Percentiles rank a stretch among this genome's conserved stretches.
Evolutionary conservation across 2,113 vertebrate species (phyloP).

Genomic region (Indicator maculatus): DNA sequence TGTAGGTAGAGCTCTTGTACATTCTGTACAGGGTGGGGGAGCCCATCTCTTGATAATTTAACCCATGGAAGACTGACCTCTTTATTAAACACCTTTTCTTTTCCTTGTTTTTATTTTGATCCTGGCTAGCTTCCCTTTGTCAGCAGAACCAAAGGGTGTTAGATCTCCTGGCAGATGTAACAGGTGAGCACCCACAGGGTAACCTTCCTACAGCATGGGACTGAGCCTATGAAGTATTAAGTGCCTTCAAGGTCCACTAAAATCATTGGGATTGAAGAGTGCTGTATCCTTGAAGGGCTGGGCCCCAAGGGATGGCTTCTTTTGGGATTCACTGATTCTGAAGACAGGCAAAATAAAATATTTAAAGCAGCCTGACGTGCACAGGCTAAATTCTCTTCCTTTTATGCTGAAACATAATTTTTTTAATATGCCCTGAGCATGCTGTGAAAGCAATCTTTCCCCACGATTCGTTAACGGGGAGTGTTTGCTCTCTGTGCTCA

Average conservation of each 20-base stretch:
- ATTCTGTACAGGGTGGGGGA: neutral
- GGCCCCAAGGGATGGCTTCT: slow-evolving; percentile 40
- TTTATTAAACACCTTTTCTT: neutral
- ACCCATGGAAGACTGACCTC: neutral
- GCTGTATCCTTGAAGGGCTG: slow-evolving; percentile 48
- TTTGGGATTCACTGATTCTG: slow-evolving; percentile 50
- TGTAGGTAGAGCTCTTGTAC: neutral
- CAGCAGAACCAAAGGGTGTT: slow-evolving; percentile 5
- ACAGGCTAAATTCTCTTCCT: slow-evolving; percentile 47
- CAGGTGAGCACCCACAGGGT: neutral
- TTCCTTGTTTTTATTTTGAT: neutral
- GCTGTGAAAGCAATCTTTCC: slow-evolving; percentile 61
- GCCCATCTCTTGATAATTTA: neutral
- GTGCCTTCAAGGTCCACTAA: slow-evolving; percentile 62
- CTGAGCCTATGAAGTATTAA: slow-evolving; percentile 39
- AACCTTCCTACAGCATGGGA: neutral
- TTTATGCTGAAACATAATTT: slow-evolving; percentile 69
- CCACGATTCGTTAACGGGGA: neutral
- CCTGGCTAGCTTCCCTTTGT: neutral
- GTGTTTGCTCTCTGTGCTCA: slow-evolving; percentile 23
- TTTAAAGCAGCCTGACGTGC: slow-evolving; percentile 62
- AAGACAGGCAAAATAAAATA: slow-evolving; percentile 69
- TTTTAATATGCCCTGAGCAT: slow-evolving; percentile 56
- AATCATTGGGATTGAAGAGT: slow-evolving; percentile 59
- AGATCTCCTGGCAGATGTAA: neutral